Percentiles rank a stretch among this genome's conserved stretches.
phyloP scores from a whole-genome alignment of 2,888 invertebrate genomes.

The Acrocera orbiculus region DNA sequence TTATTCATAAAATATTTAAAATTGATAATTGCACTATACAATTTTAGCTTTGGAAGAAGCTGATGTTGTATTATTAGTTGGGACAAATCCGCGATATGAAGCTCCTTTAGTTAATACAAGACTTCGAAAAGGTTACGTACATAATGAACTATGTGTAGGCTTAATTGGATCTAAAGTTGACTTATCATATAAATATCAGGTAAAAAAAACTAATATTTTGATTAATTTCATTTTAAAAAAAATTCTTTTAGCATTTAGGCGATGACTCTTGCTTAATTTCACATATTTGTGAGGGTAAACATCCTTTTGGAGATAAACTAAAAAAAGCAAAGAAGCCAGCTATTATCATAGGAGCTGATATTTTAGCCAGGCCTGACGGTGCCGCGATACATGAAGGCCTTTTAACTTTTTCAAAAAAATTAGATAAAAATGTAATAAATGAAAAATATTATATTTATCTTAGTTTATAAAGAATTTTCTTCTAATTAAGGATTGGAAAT shows the following conservation, averaged over 20 bases:
- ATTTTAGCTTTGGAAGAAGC: constrained; percentile 69
- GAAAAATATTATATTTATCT: too few relatives aligned
- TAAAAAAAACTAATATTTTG: constrained; percentile 18
- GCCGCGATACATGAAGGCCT: constrained; percentile 56
- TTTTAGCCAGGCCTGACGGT: constrained; percentile 62
- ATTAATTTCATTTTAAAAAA: background rate
- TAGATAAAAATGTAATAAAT: constrained; percentile 28
- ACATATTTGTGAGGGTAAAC: constrained; percentile 51
- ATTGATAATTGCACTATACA: background rate
- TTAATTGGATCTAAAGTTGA: constrained; percentile 82
- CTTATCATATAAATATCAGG: constrained; percentile 78
- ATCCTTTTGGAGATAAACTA: constrained; percentile 51
- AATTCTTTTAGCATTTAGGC: constrained; percentile 54
- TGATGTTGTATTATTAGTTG: constrained; percentile 80
- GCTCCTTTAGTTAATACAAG: constrained; percentile 92
- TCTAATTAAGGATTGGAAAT: constrained; percentile 42
- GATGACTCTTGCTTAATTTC: constrained; percentile 55
- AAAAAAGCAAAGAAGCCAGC: constrained; percentile 73
- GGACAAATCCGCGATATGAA: constrained; percentile 94
- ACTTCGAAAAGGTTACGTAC: constrained; percentile 87
- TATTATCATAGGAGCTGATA: constrained; percentile 78
- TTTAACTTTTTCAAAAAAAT: constrained; percentile 47
- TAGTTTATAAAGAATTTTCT: too few relatives aligned
- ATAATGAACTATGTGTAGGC: constrained; percentile 76
- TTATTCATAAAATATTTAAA: background rate